These are phyloP conservation scores for Notocelia uddmanniana DNA, from an alignment of 2,888 invertebrate genomes.

Conservation along the genomic window DNA sequence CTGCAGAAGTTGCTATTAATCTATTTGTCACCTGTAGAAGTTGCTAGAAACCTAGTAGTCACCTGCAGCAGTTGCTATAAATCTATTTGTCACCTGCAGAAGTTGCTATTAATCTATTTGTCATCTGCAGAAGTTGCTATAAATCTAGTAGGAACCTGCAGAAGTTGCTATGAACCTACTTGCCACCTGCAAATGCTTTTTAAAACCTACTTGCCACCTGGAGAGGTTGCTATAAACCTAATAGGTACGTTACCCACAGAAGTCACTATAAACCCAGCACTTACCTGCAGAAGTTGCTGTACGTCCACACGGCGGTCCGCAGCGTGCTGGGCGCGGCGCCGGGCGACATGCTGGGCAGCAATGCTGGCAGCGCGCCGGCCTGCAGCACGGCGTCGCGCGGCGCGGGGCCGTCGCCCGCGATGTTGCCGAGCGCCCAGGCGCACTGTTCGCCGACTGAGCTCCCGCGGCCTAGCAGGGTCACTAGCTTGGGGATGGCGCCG, in stretches of 20 bases:
- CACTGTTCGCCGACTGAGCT: slow-evolving; percentile 95
- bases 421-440: slow-evolving; percentile 99
- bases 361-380: slow-evolving; percentile 89
- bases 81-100: neutral
- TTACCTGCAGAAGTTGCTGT: slow-evolving; percentile 94
- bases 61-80: slow-evolving; percentile 75
- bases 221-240: slow-evolving; percentile 96
- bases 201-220: slow-evolving; percentile 60
- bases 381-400: slow-evolving; percentile 93
- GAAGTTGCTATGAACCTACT: neutral
- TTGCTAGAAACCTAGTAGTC: slow-evolving; percentile 96
- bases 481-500: slow-evolving; percentile 94
- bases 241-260: neutral
- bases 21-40: slow-evolving; percentile 87
- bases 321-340: slow-evolving; percentile 86
- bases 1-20: slow-evolving; percentile 96
- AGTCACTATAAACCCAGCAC: slow-evolving; percentile 92
- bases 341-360: slow-evolving; percentile 87
- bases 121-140: slow-evolving; percentile 95
- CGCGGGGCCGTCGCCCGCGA: slow-evolving; percentile 95
- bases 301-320: slow-evolving; percentile 96
- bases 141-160: slow-evolving; percentile 87
- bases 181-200: neutral
- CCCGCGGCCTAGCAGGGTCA: slow-evolving; percentile 90
- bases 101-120: neutral